A percentile compares a stretch with the other conserved stretches of the same genome.
phyloP scores from a whole-genome alignment of 2,888 invertebrate genomes.

The Herminia tarsipennalis region DNA sequence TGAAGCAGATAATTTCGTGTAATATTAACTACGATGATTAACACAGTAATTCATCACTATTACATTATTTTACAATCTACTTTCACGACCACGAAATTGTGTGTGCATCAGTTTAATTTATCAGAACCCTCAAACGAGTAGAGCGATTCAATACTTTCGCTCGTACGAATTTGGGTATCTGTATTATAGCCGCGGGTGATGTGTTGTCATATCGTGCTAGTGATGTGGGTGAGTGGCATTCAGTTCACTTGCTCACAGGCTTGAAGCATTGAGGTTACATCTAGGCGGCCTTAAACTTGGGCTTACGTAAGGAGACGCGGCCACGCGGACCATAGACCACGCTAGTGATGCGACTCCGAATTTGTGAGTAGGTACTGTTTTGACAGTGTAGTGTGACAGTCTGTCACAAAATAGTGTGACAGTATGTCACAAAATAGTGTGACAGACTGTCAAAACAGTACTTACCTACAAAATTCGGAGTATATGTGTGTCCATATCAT shows the following conservation, averaged over 20 bases:
- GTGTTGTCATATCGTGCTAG: conserved; percentile 22
- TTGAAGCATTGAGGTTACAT: conserved; percentile 43
- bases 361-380: neutral
- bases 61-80: conserved; percentile 18
- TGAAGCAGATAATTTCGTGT: neutral
- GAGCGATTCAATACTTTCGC: conserved; percentile 6
- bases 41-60: conserved; percentile 8
- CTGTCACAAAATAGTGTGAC: too few species aligned
- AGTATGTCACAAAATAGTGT: too few species aligned
- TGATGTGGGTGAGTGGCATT: conserved; percentile 36
- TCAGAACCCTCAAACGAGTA: conserved; percentile 13
- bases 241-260: conserved; percentile 36
- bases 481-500: too few species aligned
- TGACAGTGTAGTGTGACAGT: too few species aligned
- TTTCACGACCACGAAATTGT: conserved; percentile 34
- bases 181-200: conserved; percentile 25
- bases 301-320: conserved; percentile 60
- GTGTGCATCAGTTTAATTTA: conserved; percentile 18
- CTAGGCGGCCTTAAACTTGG: conserved; percentile 74
- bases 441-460: too few species aligned
- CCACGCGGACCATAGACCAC: conserved; percentile 45
- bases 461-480: too few species aligned
- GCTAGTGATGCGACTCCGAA: conserved; percentile 30
- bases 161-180: conserved; percentile 20
- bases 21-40: conserved; percentile 4